Base-by-base conservation (phyloP, 2,113 vertebrate genomes). In the Sander lucioperca region DNA sequence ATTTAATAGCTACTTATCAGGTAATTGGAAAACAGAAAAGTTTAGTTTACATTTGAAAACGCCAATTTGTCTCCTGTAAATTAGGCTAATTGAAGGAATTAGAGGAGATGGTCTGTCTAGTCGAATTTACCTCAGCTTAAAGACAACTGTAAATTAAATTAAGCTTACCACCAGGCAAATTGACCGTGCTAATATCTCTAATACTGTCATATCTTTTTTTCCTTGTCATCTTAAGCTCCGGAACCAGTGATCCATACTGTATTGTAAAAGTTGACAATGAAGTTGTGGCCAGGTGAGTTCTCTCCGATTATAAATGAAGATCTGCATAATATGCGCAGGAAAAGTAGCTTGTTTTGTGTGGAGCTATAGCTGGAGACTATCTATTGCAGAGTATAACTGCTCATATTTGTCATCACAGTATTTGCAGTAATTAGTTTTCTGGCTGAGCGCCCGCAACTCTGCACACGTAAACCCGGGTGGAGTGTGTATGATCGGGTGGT, bases 201-300 rank as follows among this genome's bases (percentile, higher is more conserved):
- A 48, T 67, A 14, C 9, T 89, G 33, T 71, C n/a, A 9, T 57
- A 15, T 11, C 1, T 69, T 33, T 33, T 33, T 30, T 65, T 47
- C 54, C 3, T 58, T 78, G n/a, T 64, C 56, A 16, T 74, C 16
- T 83, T 14, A 79, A 98, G 97, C 80, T 97, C 97, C 0, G 96
- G 97, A 45, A 97, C 96, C 88, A 98, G 97, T 10, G 96, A 99
- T 89, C 97, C 97, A 54, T 98, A 97, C 93, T 99, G 97, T 92
- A 87, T 96, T 45, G 94, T 99, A 78, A 98, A 97, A 89, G 96
- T 98, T 91, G 96, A 98, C 76, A 96, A 96, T 23, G 96, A 99
- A 92, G 95, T 97, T 86, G 96, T 99, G 85, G 97, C 96, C 93
- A 97, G 97, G 97, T 97, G 85, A 95, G 96, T 85, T 54, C 18